phyloP scores from a whole-genome alignment of 2,113 vertebrate genomes.

The Eudyptes chrysolophus region DNA sequence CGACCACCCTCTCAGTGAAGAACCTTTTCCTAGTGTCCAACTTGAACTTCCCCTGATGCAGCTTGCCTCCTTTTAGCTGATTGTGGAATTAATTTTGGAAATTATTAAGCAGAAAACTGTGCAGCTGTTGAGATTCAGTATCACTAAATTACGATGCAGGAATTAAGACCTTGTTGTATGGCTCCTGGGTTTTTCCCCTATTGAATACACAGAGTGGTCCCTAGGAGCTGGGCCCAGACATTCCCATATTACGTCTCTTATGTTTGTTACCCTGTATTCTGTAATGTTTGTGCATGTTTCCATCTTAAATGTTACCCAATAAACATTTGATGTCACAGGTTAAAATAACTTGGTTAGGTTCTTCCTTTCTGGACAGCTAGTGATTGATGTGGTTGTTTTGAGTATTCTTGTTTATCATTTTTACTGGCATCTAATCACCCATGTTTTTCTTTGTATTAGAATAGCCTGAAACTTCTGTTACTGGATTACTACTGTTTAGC shows the following conservation, averaged over 20 bases:
- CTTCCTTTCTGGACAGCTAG: neutral
- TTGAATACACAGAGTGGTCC: neutral
- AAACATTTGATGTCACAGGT: neutral
- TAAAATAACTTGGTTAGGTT: neutral
- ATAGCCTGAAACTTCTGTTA: neutral
- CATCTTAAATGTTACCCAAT: neutral
- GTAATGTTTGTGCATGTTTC: neutral
- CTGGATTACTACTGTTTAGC: neutral
- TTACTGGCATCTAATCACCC: neutral
- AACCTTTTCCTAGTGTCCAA: neutral
- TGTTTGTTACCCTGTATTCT: neutral
- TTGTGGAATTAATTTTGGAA: neutral
- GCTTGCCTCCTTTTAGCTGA: neutral
- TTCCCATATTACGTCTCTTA: neutral
- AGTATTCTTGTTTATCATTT: neutral
- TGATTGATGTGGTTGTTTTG: neutral
- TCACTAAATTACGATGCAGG: neutral
- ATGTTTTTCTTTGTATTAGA: neutral
- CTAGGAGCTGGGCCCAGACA: neutral
- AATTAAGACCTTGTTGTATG: neutral
- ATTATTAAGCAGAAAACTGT: neutral
- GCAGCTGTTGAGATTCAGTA: neutral
- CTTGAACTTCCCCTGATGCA: neutral
- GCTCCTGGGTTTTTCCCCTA: neutral
- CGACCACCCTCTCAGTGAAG: neutral